A percentile compares a stretch with the other conserved stretches of the same genome.
phyloP scores from a whole-genome alignment of 35 echinoderm and acorn worm genomes.

The Amphiura filiformis region DNA sequence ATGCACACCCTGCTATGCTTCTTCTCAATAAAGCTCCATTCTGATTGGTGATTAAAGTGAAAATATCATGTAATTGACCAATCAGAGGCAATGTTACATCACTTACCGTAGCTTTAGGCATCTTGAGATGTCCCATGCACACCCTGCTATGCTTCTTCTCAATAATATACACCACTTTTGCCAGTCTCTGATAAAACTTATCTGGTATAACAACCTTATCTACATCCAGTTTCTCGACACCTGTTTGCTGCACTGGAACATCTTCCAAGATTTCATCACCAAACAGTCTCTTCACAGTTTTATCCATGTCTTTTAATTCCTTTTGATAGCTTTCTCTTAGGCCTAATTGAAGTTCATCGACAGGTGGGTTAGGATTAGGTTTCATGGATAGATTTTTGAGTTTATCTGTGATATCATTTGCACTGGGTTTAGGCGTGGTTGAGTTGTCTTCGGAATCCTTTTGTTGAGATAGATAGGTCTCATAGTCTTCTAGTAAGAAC shows the following conservation, averaged over 20 bases:
- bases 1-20: too few relatives aligned
- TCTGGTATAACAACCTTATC: conserved; percentile 11
- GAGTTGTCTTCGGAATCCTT: not conserved
- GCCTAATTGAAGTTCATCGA: not conserved
- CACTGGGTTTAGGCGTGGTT: not conserved
- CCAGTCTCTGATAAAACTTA: conserved; percentile 48
- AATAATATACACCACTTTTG: conserved; percentile 86
- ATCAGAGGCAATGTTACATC: not conserved
- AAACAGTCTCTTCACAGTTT: conserved; percentile 22
- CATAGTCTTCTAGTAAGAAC: not conserved
- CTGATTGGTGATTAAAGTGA: not conserved
- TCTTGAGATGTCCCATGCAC: conserved; percentile 65
- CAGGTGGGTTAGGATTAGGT: not conserved
- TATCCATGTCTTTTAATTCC: conserved; percentile 4
- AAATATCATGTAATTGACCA: not conserved
- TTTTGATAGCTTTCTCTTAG: not conserved
- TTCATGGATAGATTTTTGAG: not conserved
- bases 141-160: conserved; percentile 88
- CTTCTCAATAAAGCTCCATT: too few relatives aligned
- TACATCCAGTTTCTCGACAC: not conserved
- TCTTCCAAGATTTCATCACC: not conserved
- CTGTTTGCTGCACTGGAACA: not conserved
- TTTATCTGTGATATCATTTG: not conserved
- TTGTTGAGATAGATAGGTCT: not conserved
- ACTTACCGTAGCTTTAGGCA: not conserved